Evolutionary conservation across 2,113 vertebrate genomes (phyloP).

Genomic region (Urocitellus parryii): DNA sequence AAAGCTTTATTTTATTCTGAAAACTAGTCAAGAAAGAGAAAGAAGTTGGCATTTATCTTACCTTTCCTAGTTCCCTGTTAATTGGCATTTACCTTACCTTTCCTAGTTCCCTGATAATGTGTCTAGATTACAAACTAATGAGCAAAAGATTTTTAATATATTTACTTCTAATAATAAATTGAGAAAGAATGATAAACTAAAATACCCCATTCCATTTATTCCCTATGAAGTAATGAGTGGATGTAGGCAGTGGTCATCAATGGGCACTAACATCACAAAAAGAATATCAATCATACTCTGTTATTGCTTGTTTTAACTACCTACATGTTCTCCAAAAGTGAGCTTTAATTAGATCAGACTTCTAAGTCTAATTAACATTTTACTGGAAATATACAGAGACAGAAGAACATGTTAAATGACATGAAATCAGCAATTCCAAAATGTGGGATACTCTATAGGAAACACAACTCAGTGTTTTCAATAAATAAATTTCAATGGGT

Average conservation of each 20-base stretch:
- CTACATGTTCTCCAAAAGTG: background rate
- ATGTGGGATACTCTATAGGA: background rate
- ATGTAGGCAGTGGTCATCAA: background rate
- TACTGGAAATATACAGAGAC: background rate
- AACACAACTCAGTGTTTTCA: background rate
- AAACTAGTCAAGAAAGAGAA: background rate
- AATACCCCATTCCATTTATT: background rate
- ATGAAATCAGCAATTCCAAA: conserved; percentile 18
- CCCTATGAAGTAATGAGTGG: background rate
- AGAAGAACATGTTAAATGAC: background rate
- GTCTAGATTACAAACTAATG: background rate
- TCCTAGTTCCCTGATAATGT: background rate
- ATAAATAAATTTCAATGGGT: background rate
- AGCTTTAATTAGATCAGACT: conserved; percentile 2
- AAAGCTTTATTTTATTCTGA: background rate
- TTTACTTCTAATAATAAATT: background rate
- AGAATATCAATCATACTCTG: background rate
- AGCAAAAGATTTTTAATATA: background rate
- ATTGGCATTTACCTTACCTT: background rate
- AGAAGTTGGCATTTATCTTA: background rate
- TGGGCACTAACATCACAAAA: background rate
- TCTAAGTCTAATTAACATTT: background rate
- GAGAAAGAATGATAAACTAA: conserved; percentile 1
- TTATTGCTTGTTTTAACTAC: background rate
- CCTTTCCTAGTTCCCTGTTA: background rate